Base-by-base conservation (phyloP, 2,113 vertebrate species). In the Scalopus aquaticus region DNA sequence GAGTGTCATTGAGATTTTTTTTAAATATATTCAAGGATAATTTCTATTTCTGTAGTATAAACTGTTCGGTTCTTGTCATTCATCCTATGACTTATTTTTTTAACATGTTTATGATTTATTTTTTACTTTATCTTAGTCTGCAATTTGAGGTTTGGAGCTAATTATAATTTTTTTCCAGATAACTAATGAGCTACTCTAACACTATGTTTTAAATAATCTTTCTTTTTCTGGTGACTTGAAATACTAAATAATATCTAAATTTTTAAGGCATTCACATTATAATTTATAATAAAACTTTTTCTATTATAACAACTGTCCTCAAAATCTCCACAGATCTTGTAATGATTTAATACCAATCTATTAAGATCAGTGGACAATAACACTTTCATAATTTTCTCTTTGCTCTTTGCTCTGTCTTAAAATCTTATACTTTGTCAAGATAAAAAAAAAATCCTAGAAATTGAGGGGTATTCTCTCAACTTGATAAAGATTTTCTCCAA, bases 321-420 rank as follows among this genome's bases (percentile, higher is more conserved):
- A 94, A 58, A 92, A 65, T 70, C 56, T 92, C 92, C 51, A 49
- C 20, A 88, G 58, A 81, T 46, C 51, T 90, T 56, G 54, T 81
- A 69, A 15, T 64, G 37, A 85, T 32, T 95, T 60, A 3, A 58
- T 80, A 72, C 76, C 54, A 39, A 9, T 67, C 26, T 90, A 39
- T 91, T 79, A 77, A 1, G 58, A 79, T 73, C 73, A 65, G 62
- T 46, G 39, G 30, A 67, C 77, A 82, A 82, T 58, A 16, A 56
- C 2, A n/a, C 73, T 95, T 95, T 94, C 2, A 26, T 82, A 19
- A 65, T 90, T 95, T 94, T 82, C 13, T 77, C 88, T 83, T 82
- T 77, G 72, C 2, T 39, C 30, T 30, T 82, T 15, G 67, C n/a
- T 88, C 39, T 90, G 15, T 58, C 91, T n/a, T 91, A 86, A 65